These are phyloP conservation scores for Trogon surrucura DNA, from an alignment of 2,113 vertebrate genomes.

Conservation along the genomic window DNA sequence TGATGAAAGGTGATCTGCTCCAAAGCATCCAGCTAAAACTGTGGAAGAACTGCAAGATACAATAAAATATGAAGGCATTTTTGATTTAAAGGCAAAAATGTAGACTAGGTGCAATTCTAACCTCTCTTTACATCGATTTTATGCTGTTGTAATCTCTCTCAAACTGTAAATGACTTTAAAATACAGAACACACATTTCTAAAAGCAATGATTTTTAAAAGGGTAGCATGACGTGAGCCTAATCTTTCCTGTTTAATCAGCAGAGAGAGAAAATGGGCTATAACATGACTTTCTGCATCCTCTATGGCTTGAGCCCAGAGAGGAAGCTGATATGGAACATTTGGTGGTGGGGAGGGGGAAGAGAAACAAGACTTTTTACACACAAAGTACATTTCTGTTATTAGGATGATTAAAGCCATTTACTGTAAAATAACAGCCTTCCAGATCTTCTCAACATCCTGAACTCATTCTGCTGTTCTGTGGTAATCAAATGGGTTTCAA, in stretches of 20 bases:
- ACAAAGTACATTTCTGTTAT: constrained; percentile 17
- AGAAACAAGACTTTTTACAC: not conserved
- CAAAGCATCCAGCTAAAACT: not conserved
- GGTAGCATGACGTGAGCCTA: not conserved
- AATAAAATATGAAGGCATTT: not conserved
- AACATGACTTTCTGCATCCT: not conserved
- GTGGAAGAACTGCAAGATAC: not conserved
- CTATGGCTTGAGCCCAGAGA: not conserved
- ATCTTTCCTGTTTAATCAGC: constrained; percentile 11
- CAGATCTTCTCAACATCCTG: constrained; percentile 45
- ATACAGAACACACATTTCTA: not conserved
- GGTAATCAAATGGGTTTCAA: constrained; percentile 37
- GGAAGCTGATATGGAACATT: not conserved
- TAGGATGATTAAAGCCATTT: constrained; percentile 34
- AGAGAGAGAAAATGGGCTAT: not conserved
- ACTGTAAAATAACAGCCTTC: constrained; percentile 25
- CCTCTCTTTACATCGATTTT: not conserved
- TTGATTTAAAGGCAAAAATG: not conserved
- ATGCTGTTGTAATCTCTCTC: not conserved
- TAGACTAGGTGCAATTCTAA: not conserved
- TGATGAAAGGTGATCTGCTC: not conserved
- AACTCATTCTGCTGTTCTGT: constrained; percentile 8
- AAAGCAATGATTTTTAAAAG: not conserved
- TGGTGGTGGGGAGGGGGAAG: too few species aligned
- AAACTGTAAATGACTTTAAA: not conserved